Evolutionary conservation across 2,797 vertebrate species (phyloP), one percentile per base, ranked within the genome.

Genomic region (Chaunax sp.): DNA sequence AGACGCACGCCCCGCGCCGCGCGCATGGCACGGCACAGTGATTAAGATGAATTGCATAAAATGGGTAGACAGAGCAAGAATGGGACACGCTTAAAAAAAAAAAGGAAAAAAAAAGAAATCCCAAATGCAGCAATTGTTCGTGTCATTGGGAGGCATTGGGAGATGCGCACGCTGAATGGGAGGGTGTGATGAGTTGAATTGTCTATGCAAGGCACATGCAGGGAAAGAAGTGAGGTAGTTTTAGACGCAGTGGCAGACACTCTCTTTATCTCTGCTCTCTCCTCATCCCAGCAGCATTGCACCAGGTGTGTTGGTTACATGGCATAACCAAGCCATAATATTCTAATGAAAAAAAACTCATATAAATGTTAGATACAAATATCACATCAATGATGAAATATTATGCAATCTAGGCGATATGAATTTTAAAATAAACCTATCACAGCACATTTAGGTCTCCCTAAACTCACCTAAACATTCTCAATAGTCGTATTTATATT

Each of bases 201-300:
- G 66, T 64, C 71, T 66, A 78, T 83, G 81, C 75, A 47, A 61
- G 57, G 72, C 79, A 82, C 75, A 75, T 69, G 64, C 68, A 46
- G n/a, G 19, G 19, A 62, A 65, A 70, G 38, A 78, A 78, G 46
- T 64, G 75, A 72, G 77, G 69, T 53, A 40, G 56, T 67, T 75
- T 85, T 68, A 88, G 89, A 85, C 83, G 89, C 89, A 92, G 80
- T 87, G 80, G 45, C 47, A 47, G 59, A 64, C 53, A 26, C 13
- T 43, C 45, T 20, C 50, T 60, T 46, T 18, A 43, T 70, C 33
- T 33, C 28, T 57, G 38, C 65, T 60, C 20, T 55, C 22, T 51
- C 22, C 50, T 75, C 59, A 51, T 73, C 58, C 64, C 67, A 62
- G 57, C 67, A 71, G 81, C 84, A 87, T 51, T 91, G 73, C 62